Base-by-base conservation (phyloP, 2,113 vertebrate genomes). In the Paedocypris sp. region DNA sequence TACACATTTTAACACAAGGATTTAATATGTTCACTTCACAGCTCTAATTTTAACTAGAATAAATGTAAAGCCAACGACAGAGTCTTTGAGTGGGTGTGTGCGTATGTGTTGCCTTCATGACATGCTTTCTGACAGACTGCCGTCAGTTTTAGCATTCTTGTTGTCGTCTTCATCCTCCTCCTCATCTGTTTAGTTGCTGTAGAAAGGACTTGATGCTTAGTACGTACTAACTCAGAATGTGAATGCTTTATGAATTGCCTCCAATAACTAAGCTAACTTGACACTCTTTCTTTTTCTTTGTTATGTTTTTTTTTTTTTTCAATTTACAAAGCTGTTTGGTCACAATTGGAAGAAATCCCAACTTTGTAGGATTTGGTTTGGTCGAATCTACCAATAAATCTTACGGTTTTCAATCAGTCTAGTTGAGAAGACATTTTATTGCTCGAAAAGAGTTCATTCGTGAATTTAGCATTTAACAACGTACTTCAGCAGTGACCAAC, bases 21-120 rank as follows among this genome's bases (percentile, higher is more conserved):
- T n/a, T n/a, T n/a, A n/a, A n/a, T n/a, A n/a, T n/a, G n/a, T n/a
- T n/a, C n/a, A n/a, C n/a, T n/a, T n/a, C n/a, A n/a, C n/a, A n/a
- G n/a, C n/a, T n/a, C n/a, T n/a, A n/a, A n/a, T n/a, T n/a, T n/a
- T n/a, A n/a, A n/a, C n/a, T n/a, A n/a, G n/a, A n/a, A n/a, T n/a
- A n/a, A n/a, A n/a, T n/a, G n/a, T n/a, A n/a, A n/a, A n/a, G n/a
- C n/a, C n/a, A n/a, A n/a, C n/a, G n/a, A n/a, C n/a, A n/a, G n/a
- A n/a, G n/a, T n/a, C n/a, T 67, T 52, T 69, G 65, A 56, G 66
- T 72, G 67, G 61, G 51, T 36, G 51, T 73, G 60, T 67, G 64
- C 31, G 23, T 46, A 22, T 61, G 33, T 39, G 28, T n/a, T n/a
- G n/a, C n/a, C n/a, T n/a, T n/a, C n/a, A n/a, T n/a, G n/a, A n/a